These are phyloP conservation scores for Centropristis striata DNA, from an alignment of 2,113 vertebrate species.

Conservation along the genomic window DNA sequence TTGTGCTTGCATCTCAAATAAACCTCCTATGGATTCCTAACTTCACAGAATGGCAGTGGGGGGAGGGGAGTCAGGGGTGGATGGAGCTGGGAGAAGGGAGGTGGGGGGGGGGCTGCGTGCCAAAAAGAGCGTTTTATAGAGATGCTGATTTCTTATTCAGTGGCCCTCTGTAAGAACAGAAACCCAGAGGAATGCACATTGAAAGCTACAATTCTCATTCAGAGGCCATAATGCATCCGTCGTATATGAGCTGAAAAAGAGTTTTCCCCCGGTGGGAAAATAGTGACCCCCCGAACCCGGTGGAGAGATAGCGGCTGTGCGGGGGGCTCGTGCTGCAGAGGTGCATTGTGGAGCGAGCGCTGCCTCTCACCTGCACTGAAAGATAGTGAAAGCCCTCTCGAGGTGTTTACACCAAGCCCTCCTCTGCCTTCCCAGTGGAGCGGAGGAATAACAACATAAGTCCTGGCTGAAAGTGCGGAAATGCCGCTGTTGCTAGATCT, in stretches of 20 bases:
- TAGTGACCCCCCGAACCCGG: constrained; percentile 89
- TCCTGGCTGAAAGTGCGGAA: constrained; percentile 68
- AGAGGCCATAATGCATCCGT: constrained; percentile 86
- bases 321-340: constrained; percentile 40
- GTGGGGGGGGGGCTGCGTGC: constrained; percentile 35
- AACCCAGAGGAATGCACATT: constrained; percentile 80
- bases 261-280: constrained; percentile 91
- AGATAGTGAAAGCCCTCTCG: constrained; percentile 54
- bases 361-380: constrained; percentile 77
- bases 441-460: constrained; percentile 80
- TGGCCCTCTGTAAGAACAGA: constrained; percentile 71
- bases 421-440: constrained; percentile 77
- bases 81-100: constrained; percentile 37
- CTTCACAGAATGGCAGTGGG: constrained; percentile 74
- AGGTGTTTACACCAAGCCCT: constrained; percentile 82
- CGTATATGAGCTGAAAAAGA: constrained; percentile 88
- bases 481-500: constrained; percentile 77
- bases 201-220: constrained; percentile 83
- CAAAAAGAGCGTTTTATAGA: constrained; percentile 83
- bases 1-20: constrained; percentile 79
- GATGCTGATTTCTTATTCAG: constrained; percentile 88
- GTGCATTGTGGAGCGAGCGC: constrained; percentile 53
- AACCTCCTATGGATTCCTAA: constrained; percentile 84
- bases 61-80: constrained; percentile 43
- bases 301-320: constrained; percentile 77